phyloP scores from a whole-genome alignment of 2,888 invertebrate genomes.

The Nomada lathburiana region DNA sequence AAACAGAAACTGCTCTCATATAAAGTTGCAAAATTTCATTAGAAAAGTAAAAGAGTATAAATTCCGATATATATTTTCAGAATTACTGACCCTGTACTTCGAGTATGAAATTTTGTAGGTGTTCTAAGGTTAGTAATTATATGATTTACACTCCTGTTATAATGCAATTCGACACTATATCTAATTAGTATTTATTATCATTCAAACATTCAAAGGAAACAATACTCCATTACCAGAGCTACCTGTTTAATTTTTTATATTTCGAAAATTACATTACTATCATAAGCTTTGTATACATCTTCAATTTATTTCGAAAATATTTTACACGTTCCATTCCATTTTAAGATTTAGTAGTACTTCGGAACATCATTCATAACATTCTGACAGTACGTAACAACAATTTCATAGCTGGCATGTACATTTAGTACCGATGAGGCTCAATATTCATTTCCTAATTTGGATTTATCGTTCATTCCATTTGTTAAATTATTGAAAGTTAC shows the following conservation, averaged over 20 bases:
- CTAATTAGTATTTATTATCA: slow-evolving; percentile 38
- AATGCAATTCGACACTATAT: slow-evolving; percentile 32
- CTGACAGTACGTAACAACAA: slow-evolving; percentile 34
- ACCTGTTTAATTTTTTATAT: slow-evolving; percentile 13
- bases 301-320: slow-evolving; percentile 25
- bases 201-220: slow-evolving; percentile 17
- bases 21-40: slow-evolving; percentile 22
- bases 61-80: slow-evolving; percentile 60
- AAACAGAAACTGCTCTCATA: slow-evolving; percentile 17
- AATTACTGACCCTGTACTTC: slow-evolving; percentile 60
- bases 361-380: slow-evolving; percentile 36
- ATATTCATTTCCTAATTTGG: slow-evolving; percentile 37
- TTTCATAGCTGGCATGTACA: slow-evolving; percentile 34
- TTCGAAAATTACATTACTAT: slow-evolving; percentile 15
- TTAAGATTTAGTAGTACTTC: slow-evolving; percentile 38
- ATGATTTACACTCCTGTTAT: slow-evolving; percentile 44
- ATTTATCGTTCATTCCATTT: slow-evolving; percentile 16
- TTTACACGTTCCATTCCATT: slow-evolving; percentile 7
- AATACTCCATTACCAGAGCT: slow-evolving; percentile 32
- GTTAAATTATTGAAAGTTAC: background rate
- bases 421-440: slow-evolving; percentile 52
- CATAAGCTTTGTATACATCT: slow-evolving; percentile 8
- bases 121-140: slow-evolving; percentile 59
- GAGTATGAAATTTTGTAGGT: slow-evolving; percentile 60
- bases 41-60: slow-evolving; percentile 36